Conservation (phyloP, 2,888 invertebrate species). For the Coremacera marginata region DNA sequence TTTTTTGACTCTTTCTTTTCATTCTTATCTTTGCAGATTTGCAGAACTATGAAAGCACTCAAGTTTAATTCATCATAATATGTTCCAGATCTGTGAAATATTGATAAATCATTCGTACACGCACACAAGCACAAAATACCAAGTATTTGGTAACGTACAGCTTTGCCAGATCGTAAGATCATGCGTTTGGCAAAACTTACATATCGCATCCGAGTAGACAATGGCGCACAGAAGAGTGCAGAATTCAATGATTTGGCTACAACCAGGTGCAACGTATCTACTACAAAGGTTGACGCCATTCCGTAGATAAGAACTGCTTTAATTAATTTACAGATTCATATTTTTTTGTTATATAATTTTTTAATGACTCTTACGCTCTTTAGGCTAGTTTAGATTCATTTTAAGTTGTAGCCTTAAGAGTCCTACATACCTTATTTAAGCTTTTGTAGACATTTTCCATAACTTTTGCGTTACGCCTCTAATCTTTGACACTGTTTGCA, state of each 20-base stretch:
- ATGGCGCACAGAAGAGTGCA: constrained; percentile 47
- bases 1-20: background rate
- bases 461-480: background rate
- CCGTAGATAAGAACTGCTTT: background rate
- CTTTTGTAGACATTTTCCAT: background rate
- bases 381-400: background rate
- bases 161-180: constrained; percentile 45
- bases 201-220: constrained; percentile 62
- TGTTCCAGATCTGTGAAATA: no score
- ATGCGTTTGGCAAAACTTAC: constrained; percentile 66
- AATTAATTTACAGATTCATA: background rate
- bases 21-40: background rate
- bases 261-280: constrained; percentile 5
- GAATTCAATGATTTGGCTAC: background rate
- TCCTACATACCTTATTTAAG: no score
- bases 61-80: background rate
- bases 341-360: background rate
- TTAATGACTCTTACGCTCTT: constrained; percentile 6
- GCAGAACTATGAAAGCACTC: background rate
- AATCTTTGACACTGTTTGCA: constrained; percentile 40
- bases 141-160: background rate
- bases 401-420: background rate
- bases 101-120: background rate
- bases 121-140: background rate
- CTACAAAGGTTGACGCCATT: constrained; percentile 46